Percentiles rank a stretch among this genome's conserved stretches.
phyloP scores from a whole-genome alignment of 1,140 invertebrate species.

The Drosophila nigromelanica region DNA sequence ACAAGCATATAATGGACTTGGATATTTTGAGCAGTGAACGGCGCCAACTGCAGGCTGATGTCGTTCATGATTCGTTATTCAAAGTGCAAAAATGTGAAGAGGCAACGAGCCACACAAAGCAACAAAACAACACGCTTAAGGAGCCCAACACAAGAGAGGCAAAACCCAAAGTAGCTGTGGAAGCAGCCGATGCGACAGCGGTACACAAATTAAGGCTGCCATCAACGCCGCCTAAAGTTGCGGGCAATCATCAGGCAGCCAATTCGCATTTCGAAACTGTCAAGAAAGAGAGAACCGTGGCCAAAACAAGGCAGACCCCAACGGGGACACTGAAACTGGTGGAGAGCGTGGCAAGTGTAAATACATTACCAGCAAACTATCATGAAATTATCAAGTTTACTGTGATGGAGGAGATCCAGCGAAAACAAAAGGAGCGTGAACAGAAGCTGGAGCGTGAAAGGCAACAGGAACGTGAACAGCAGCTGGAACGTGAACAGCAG shows the following conservation, averaged over 20 bases:
- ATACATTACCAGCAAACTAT: not conserved
- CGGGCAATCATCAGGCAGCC: not conserved
- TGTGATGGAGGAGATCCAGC: not conserved
- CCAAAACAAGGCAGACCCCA: not conserved
- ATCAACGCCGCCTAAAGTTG: not conserved
- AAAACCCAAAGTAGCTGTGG: not conserved
- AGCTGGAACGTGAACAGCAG: not conserved
- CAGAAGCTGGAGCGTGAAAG: not conserved
- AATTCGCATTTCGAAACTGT: not conserved
- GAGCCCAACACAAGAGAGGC: not conserved
- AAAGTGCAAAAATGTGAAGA: conserved; percentile 5
- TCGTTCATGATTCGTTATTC: not conserved
- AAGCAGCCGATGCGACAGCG: not conserved
- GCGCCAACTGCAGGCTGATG: not conserved
- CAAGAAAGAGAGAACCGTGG: not conserved
- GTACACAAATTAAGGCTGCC: not conserved
- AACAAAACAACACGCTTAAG: not conserved
- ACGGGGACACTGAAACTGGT: not conserved
- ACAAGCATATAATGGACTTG: not conserved
- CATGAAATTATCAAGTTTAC: not conserved
- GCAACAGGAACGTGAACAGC: not conserved
- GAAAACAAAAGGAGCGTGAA: not conserved
- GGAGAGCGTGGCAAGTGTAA: not conserved
- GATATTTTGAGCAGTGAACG: not conserved
- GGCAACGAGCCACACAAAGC: not conserved